Evolutionary conservation across 1,140 invertebrate species (phyloP).

Genomic region (Zaprionus nigranus): DNA sequence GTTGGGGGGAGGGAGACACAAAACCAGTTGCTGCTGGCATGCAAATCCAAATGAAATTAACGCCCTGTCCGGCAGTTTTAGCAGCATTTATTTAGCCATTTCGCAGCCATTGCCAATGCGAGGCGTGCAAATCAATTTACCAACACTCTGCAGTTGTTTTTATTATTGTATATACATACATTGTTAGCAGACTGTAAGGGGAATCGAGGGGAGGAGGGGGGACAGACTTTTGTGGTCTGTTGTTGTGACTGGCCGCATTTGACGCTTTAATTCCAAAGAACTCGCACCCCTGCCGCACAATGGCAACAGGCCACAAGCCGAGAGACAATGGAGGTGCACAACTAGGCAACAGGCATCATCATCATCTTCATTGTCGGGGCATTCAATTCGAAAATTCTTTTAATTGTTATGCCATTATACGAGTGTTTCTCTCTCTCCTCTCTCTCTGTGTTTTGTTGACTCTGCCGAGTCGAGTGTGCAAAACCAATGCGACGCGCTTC

Average conservation of each 20-base stretch:
- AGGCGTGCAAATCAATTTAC: constrained; percentile 72
- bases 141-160: constrained; percentile 19
- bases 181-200: neutral
- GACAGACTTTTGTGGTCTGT: constrained; percentile 29
- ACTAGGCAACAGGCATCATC: constrained; percentile 30
- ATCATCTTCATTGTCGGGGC: constrained; percentile 40
- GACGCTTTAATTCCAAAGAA: constrained; percentile 78
- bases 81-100: constrained; percentile 73
- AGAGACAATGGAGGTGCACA: constrained; percentile 16
- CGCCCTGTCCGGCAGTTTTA: constrained; percentile 74
- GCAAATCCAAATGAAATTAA: constrained; percentile 77
- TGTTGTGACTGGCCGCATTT: constrained; percentile 79
- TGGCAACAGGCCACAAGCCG: constrained; percentile 4
- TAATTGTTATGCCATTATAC: constrained; percentile 67
- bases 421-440: constrained; percentile 58
- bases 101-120: constrained; percentile 44
- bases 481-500: constrained; percentile 58
- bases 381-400: constrained; percentile 75
- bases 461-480: constrained; percentile 65
- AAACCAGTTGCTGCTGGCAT: constrained; percentile 39
- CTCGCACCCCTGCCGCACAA: constrained; percentile 34
- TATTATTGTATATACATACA: neutral
- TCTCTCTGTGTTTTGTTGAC: constrained; percentile 66
- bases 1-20: no score
- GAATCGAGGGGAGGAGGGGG: neutral